Percentiles rank a stretch among this genome's conserved stretches.
These are phyloP conservation scores for Macrotis lagotis DNA, from an alignment of 2,113 vertebrate genomes.

Conservation along the genomic window DNA sequence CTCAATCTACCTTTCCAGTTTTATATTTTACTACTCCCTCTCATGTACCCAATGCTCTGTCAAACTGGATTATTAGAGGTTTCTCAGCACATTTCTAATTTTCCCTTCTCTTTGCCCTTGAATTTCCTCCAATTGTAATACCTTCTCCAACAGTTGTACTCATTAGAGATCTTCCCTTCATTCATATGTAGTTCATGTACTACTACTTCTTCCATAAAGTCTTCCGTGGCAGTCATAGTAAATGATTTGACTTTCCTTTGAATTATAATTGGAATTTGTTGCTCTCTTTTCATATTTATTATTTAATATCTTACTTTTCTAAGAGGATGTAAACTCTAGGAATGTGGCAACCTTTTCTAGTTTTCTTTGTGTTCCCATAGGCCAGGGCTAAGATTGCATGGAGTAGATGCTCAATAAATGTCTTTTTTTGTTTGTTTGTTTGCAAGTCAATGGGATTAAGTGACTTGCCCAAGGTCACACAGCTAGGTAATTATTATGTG, in stretches of 20 bases:
- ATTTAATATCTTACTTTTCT: neutral
- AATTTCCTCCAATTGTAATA: neutral
- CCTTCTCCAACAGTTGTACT: neutral
- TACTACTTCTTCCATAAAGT: neutral
- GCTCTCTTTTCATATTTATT: neutral
- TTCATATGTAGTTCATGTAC: neutral
- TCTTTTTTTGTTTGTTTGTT: no score
- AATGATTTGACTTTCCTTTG: neutral
- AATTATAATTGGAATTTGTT: neutral
- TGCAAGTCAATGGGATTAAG: no score
- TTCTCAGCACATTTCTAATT: neutral
- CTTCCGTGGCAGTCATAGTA: neutral
- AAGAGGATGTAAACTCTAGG: neutral
- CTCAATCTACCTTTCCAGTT: neutral
- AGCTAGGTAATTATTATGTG: no score
- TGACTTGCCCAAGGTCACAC: no score
- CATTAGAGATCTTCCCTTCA: neutral
- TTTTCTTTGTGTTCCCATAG: neutral
- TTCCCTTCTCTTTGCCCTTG: neutral
- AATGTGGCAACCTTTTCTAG: neutral
- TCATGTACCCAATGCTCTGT: neutral
- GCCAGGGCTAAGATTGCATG: neutral
- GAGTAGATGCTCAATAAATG: neutral
- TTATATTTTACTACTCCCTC: neutral
- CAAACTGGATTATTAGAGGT: neutral